A percentile compares a stretch with the other conserved stretches of the same genome.
Conservation (phyloP, 2,888 invertebrate species). For the Linyphia triangularis region DNA sequence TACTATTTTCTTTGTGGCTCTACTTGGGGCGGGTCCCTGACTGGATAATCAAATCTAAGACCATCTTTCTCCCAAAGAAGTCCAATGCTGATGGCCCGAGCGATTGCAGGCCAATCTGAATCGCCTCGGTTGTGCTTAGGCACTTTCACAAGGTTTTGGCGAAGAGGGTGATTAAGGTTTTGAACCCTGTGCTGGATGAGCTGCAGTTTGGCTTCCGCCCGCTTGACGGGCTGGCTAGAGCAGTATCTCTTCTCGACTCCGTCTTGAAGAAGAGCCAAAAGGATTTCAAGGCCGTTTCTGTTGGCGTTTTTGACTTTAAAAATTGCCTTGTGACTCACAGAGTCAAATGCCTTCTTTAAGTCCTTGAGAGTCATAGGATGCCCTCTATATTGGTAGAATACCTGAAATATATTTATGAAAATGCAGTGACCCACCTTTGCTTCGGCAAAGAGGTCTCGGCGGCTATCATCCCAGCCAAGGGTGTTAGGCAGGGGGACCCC, state of each 20-base stretch:
- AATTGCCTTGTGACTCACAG: background rate
- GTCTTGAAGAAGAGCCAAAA: background rate
- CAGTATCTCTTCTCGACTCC: too few relatives aligned
- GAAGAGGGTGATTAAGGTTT: background rate
- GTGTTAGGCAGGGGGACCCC: conserved; percentile 30
- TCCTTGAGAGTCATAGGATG: background rate
- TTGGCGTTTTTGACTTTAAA: background rate
- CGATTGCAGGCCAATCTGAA: background rate
- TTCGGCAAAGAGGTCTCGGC: background rate
- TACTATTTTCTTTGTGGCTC: too few relatives aligned
- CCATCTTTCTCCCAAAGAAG: background rate
- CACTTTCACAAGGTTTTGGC: background rate
- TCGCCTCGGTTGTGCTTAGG: background rate
- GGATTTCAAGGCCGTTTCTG: background rate
- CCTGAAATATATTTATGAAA: background rate
- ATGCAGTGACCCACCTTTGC: background rate
- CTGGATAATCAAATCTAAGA: background rate
- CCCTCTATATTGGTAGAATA: background rate
- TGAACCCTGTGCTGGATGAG: too few relatives aligned
- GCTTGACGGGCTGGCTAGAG: too few relatives aligned
- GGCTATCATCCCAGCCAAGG: background rate
- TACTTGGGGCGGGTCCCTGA: background rate
- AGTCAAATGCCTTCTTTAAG: background rate
- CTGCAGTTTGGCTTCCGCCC: too few relatives aligned
- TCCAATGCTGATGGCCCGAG: background rate